Percentiles rank a stretch among this genome's conserved stretches.
Evolutionary conservation across 2,113 vertebrate species (phyloP).

Genomic region (Riparia riparia): DNA sequence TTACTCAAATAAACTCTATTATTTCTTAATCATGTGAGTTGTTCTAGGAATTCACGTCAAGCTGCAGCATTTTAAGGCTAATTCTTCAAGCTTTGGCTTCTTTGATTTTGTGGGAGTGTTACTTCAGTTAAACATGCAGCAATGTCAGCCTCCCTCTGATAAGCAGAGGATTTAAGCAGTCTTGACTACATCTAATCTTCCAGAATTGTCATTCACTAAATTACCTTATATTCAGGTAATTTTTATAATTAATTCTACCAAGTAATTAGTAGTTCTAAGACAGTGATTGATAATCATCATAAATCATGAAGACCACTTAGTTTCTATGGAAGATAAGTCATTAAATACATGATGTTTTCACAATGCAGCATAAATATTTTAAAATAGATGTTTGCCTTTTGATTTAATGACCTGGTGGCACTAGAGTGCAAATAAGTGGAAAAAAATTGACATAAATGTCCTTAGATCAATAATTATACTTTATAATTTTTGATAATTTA

Average conservation of each 20-base stretch:
- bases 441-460: not conserved
- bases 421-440: not conserved
- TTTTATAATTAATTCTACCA: not conserved
- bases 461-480: not conserved
- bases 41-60: not conserved
- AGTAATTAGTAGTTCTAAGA: not conserved
- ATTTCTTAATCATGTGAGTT: not conserved
- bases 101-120: not conserved
- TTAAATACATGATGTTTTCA: not conserved
- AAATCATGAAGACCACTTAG: slow-evolving; percentile 1
- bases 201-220: not conserved
- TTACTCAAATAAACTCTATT: not conserved
- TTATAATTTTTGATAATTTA: not conserved
- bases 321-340: not conserved
- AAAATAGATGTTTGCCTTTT: not conserved
- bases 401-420: not conserved
- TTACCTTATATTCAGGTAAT: not conserved
- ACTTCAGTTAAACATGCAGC: not conserved
- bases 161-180: not conserved
- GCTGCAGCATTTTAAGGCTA: not conserved
- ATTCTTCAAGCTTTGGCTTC: not conserved
- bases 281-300: not conserved
- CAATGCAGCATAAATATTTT: not conserved
- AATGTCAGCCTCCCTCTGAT: not conserved
- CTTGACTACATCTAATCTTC: not conserved